phyloP scores from a whole-genome alignment of 1,140 invertebrate species.

The Tetragonula clypearis region DNA sequence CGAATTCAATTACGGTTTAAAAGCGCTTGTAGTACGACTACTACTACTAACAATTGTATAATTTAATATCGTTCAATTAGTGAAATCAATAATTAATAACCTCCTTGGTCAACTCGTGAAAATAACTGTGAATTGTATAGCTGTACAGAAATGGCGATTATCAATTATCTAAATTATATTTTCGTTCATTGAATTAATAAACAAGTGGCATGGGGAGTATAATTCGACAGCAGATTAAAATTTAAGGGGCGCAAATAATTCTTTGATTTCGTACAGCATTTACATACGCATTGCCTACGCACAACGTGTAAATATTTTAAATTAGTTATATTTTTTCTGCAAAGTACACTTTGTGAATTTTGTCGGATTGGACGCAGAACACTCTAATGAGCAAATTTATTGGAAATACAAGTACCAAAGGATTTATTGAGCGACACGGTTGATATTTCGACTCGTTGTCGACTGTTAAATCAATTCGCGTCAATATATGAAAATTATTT shows the following conservation, averaged over 20 bases:
- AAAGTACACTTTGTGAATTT: neutral
- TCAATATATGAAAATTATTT: too few relatives aligned
- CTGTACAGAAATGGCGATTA: neutral
- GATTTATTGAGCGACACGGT: too few relatives aligned
- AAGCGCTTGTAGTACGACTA: neutral
- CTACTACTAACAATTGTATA: neutral
- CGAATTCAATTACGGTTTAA: slow-evolving; percentile 9
- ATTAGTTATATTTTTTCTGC: neutral
- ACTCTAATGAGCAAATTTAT: too few relatives aligned
- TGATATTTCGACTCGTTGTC: too few relatives aligned
- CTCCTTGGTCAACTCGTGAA: neutral
- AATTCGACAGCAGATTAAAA: neutral
- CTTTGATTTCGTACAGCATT: neutral
- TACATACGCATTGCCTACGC: neutral
- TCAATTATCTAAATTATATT: neutral
- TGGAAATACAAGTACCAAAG: too few relatives aligned
- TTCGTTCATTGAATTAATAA: neutral
- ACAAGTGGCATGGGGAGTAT: neutral
- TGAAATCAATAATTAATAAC: neutral
- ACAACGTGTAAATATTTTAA: neutral
- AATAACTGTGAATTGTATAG: neutral
- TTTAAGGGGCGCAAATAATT: neutral
- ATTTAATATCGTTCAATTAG: neutral
- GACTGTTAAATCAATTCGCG: too few relatives aligned
- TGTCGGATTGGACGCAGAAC: neutral